A percentile compares a stretch with the other conserved stretches of the same genome.
These are phyloP conservation scores for Oithona nana DNA, from an alignment of 2,888 invertebrate species.

Conservation along the genomic window DNA sequence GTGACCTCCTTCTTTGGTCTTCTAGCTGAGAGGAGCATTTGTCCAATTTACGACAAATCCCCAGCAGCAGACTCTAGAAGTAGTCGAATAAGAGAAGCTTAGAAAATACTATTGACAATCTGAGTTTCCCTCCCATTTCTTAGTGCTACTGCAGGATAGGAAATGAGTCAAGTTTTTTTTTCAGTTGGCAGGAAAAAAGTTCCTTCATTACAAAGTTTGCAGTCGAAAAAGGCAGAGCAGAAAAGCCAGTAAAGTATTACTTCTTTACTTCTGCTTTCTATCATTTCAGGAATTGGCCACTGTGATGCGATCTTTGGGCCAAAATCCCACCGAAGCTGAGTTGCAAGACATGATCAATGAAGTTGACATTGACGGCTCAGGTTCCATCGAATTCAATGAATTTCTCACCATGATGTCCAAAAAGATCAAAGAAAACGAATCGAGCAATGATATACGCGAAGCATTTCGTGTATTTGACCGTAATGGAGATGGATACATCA, in stretches of 20 bases:
- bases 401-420: constrained; percentile 14
- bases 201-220: too few species aligned
- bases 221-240: too few species aligned
- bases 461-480: constrained; percentile 15
- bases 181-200: too few species aligned
- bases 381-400: constrained; percentile 14
- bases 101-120: too few species aligned
- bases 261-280: not conserved
- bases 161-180: too few species aligned
- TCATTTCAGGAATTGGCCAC: constrained; percentile 10
- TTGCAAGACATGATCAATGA: constrained; percentile 16
- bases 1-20: too few species aligned
- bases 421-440: constrained; percentile 11
- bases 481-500: constrained; percentile 15
- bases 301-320: constrained; percentile 14
- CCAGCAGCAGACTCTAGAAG: too few species aligned
- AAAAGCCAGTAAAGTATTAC: not conserved
- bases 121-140: too few species aligned
- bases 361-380: constrained; percentile 9
- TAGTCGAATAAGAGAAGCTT: too few species aligned
- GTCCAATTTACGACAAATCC: too few species aligned
- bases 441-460: constrained; percentile 8
- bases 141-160: too few species aligned
- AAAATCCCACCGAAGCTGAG: constrained; percentile 13
- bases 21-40: too few species aligned